Conservation (phyloP, 2,797 vertebrate species). For the Tenualosa ilisha region DNA sequence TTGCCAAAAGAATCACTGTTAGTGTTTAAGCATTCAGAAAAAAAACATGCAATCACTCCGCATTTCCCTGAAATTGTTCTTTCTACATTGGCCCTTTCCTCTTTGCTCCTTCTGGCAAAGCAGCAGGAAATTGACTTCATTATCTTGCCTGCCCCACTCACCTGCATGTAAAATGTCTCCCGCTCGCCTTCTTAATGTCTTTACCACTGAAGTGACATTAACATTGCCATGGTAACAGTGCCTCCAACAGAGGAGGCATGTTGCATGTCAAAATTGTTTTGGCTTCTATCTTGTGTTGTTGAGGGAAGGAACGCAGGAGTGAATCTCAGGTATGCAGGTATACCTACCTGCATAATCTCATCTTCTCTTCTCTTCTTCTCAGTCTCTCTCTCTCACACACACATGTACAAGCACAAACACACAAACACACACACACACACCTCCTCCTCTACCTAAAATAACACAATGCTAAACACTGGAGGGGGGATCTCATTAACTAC, state of each 20-base stretch:
- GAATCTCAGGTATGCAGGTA: not conserved
- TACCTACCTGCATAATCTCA: slow-evolving; percentile 26
- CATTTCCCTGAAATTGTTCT: not conserved
- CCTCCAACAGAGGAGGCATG: slow-evolving; percentile 36
- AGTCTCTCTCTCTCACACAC: not conserved
- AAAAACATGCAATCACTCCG: not conserved
- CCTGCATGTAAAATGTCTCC: slow-evolving; percentile 41
- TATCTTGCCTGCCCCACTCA: slow-evolving; percentile 66
- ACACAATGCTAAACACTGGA: too few relatives aligned
- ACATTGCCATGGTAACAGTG: slow-evolving; percentile 77
- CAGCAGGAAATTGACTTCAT: slow-evolving; percentile 76
- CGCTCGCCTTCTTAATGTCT: slow-evolving; percentile 68
- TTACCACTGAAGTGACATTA: slow-evolving; percentile 71
- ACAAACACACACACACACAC: not conserved
- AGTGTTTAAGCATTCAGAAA: not conserved
- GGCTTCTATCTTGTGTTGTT: not conserved
- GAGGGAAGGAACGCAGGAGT: not conserved
- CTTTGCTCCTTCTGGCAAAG: not conserved
- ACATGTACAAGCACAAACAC: not conserved
- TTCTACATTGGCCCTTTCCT: not conserved
- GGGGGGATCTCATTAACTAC: too few relatives aligned
- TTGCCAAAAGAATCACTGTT: too few relatives aligned
- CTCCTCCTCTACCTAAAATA: too few relatives aligned
- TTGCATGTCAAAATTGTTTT: not conserved
- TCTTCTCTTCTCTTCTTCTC: not conserved